phyloP scores from a whole-genome alignment of 2,113 vertebrate species.

The Galeopterus variegatus region DNA sequence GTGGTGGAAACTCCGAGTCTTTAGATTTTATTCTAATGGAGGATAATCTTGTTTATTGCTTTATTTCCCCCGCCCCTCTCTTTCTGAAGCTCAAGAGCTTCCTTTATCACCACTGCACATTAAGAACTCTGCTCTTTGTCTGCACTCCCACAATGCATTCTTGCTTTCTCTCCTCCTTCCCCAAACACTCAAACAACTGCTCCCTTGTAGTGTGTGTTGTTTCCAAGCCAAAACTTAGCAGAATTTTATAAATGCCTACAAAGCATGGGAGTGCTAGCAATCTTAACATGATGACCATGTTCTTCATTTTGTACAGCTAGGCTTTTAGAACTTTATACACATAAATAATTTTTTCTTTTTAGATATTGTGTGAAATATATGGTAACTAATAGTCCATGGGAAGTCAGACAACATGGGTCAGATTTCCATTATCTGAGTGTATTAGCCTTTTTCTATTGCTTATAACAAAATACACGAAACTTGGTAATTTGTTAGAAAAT shows the following conservation, averaged over 20 bases:
- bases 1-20: background rate
- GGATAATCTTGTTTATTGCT: background rate
- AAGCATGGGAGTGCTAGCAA: constrained; percentile 26
- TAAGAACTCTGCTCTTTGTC: constrained; percentile 72
- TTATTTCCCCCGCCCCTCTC: constrained; percentile 1
- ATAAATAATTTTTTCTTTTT: background rate
- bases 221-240: constrained; percentile 65
- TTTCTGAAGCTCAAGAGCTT: background rate
- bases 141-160: constrained; percentile 76
- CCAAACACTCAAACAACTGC: constrained; percentile 75
- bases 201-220: constrained; percentile 59
- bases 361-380: background rate
- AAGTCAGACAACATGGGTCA: background rate
- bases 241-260: constrained; percentile 65
- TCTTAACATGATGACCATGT: background rate
- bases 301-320: background rate
- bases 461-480: no score
- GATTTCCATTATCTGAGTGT: background rate
- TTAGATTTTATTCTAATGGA: background rate
- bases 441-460: no score
- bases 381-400: background rate
- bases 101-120: background rate
- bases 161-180: constrained; percentile 60
- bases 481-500: no score
- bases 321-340: background rate